A percentile compares a stretch with the other conserved stretches of the same genome.
phyloP scores from a whole-genome alignment of 1,140 invertebrate genomes.

The Riptortus pedestris region DNA sequence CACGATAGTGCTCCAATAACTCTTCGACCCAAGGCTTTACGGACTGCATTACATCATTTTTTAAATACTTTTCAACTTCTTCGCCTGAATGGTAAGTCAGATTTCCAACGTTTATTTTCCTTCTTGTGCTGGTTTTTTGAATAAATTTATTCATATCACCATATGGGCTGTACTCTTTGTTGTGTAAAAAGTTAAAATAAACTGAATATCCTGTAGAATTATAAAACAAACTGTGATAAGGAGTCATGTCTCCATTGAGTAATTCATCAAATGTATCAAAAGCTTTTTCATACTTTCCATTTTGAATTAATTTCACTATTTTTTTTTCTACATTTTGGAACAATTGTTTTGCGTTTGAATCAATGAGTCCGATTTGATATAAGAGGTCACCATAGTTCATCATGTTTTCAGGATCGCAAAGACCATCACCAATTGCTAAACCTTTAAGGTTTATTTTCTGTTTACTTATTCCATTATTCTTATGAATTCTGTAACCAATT shows the following conservation, averaged over 20 bases:
- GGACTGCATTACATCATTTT: slow-evolving; percentile 71
- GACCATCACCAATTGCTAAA: slow-evolving; percentile 74
- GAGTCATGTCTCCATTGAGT: slow-evolving; percentile 25
- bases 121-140: slow-evolving; percentile 48
- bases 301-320: background rate
- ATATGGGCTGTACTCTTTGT: slow-evolving; percentile 1
- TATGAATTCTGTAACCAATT: slow-evolving; percentile 42
- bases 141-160: slow-evolving; percentile 44
- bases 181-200: slow-evolving; percentile 68
- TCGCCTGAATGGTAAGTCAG: slow-evolving; percentile 38
- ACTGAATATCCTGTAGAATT: slow-evolving; percentile 67
- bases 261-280: slow-evolving; percentile 22
- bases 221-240: slow-evolving; percentile 42
- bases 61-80: slow-evolving; percentile 55
- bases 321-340: slow-evolving; percentile 25
- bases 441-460: slow-evolving; percentile 54
- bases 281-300: slow-evolving; percentile 18
- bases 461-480: slow-evolving; percentile 46
- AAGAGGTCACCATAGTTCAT: slow-evolving; percentile 65
- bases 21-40: slow-evolving; percentile 63
- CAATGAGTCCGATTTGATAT: slow-evolving; percentile 55
- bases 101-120: slow-evolving; percentile 74
- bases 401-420: slow-evolving; percentile 71
- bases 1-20: slow-evolving; percentile 53
- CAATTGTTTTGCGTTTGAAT: slow-evolving; percentile 25